Conservation (phyloP, 2,113 vertebrate genomes). For the Gopherus evgoodei region DNA sequence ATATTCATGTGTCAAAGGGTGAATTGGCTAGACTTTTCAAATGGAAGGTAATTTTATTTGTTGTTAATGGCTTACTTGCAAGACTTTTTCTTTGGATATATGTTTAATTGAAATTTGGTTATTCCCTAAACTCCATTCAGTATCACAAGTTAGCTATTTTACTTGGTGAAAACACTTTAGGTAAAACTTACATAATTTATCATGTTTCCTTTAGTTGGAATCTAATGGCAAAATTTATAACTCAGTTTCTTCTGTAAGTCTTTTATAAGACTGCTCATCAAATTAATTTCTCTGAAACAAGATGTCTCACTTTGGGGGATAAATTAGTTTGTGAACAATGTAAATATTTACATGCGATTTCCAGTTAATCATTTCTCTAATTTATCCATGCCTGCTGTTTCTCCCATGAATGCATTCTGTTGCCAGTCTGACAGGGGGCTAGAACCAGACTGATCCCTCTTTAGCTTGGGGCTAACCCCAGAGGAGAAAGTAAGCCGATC, state of each 20-base stretch:
- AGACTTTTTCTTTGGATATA: no score
- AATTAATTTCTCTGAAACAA: background rate
- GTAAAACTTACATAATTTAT: background rate
- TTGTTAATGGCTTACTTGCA: background rate
- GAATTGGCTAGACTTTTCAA: background rate
- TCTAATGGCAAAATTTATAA: background rate
- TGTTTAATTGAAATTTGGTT: background rate
- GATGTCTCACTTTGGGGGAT: no score
- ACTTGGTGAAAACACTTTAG: background rate
- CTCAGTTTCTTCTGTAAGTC: background rate
- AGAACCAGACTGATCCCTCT: no score
- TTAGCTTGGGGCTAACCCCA: no score
- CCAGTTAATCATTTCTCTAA: no score
- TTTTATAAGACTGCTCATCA: background rate
- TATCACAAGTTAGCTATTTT: background rate
- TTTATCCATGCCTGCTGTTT: no score
- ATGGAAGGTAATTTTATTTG: background rate
- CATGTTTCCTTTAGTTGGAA: background rate
- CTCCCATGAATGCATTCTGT: background rate
- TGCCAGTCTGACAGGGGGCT: background rate
- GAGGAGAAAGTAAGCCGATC: no score
- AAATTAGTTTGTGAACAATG: no score
- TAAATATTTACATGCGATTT: no score
- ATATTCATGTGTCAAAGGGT: background rate
- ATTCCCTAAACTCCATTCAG: background rate